These are phyloP conservation scores for Plebejus anna DNA, from an alignment of 2,888 invertebrate species.

Conservation along the genomic window DNA sequence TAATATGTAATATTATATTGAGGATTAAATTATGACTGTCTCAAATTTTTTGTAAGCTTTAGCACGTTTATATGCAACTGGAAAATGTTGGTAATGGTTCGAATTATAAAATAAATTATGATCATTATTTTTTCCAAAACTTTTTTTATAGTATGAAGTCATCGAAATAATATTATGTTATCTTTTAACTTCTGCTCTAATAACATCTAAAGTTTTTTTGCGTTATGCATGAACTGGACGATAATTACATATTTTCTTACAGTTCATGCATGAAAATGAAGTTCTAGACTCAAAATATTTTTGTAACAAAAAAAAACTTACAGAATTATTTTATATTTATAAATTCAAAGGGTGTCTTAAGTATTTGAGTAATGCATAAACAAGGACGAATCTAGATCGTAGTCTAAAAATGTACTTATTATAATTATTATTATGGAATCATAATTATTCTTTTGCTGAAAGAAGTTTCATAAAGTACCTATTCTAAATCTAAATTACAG, in stretches of 20 bases:
- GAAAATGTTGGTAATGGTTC: constrained; percentile 1
- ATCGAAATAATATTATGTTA: no score
- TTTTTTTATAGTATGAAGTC: neutral
- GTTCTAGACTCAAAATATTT: neutral
- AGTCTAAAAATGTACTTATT: neutral
- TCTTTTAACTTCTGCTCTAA: neutral
- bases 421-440: neutral
- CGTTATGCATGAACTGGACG: neutral
- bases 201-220: neutral
- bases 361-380: constrained; percentile 6
- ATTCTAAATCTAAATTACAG: neutral
- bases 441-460: neutral
- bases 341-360: neutral
- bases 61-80: neutral
- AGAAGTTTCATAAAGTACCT: neutral
- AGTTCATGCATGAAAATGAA: no score
- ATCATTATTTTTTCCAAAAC: neutral
- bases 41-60: neutral
- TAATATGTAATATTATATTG: neutral
- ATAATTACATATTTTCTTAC: neutral
- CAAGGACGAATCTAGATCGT: constrained; percentile 25
- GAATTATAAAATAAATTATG: neutral
- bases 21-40: neutral
- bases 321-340: neutral
- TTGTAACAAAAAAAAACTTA: neutral